These are phyloP conservation scores for Crossoptilon crossoptilon DNA, from an alignment of 2,797 vertebrate species.

Conservation along the genomic window DNA sequence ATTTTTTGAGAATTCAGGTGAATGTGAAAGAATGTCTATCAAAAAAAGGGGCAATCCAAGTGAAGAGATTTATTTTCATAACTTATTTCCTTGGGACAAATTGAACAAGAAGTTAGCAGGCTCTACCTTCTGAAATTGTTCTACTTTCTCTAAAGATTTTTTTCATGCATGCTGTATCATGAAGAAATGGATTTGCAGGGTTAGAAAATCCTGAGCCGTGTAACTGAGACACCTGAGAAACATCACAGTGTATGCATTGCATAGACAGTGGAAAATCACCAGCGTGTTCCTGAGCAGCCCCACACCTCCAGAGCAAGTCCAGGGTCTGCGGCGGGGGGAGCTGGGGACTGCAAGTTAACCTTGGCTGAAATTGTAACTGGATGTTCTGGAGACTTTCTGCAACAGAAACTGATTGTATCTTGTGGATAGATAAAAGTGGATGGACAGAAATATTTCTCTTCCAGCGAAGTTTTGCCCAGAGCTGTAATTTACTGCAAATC, in stretches of 20 bases:
- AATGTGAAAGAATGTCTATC: background rate
- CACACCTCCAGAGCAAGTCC: background rate
- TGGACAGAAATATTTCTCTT: constrained; percentile 18
- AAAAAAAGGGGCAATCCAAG: background rate
- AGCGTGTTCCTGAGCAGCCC: background rate
- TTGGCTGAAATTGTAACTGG: constrained; percentile 49
- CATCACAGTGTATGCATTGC: background rate
- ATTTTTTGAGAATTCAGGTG: background rate
- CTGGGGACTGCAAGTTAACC: constrained; percentile 11
- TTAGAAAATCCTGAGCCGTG: background rate
- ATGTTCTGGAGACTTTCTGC: constrained; percentile 38
- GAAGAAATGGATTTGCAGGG: background rate
- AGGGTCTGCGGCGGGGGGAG: background rate
- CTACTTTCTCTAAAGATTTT: background rate
- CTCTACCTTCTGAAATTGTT: too few relatives aligned
- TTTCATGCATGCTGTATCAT: rapidly evolving
- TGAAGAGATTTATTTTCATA: background rate
- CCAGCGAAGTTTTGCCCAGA: constrained; percentile 17
- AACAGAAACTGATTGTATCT: constrained; percentile 37
- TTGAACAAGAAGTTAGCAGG: background rate
- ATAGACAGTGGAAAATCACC: constrained; percentile 57
- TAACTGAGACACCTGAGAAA: constrained; percentile 11
- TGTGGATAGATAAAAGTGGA: constrained; percentile 35
- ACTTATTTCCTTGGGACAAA: background rate
- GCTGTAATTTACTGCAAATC: constrained; percentile 51